Base-by-base conservation (phyloP, 2,888 invertebrate species). In the Lasioglossum oenotherae region DNA sequence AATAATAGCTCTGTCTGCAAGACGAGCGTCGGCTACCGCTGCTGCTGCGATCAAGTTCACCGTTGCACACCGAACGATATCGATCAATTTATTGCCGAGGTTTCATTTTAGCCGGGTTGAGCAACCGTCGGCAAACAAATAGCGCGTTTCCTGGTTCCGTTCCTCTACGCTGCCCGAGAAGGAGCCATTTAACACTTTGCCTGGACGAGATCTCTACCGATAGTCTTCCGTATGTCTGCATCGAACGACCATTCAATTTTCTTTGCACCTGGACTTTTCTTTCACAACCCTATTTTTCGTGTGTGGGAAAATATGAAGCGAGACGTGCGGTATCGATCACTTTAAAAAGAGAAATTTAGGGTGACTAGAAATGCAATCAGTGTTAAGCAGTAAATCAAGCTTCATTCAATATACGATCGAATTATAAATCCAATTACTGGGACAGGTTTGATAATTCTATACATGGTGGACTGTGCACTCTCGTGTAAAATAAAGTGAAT, bases 1-100 rank as follows among this genome's bases (percentile, higher is more conserved):
- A 76, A 76, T 46, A 76, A 76, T 46, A 46, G 44, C 64, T 38
- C 41, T 23, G 71, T 41, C 71, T n/a, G 71, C 41, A n/a, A 71
- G 71, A 69, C 69, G 74, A 69, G n/a, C 38, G 71, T n/a, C 71
- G n/a, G 41, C 12, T n/a, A 71, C 71, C 14, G 71, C n/a, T 38
- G 23, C 67, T 19, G 35, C 23, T 38, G 71, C n/a, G 71, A 71
- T 71, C 71, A n/a, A 53, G 73, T 69, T 69, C 38, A 69, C 69
- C 69, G 69, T 69, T 69, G 69, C 69, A 4, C 69, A 12, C 23
- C 38, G 35, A 19, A 57, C 38, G 69, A 69, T 69, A 38, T 38
- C 69, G 69, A 69, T 69, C 69, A 23, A 69, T 69, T 69, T 38
- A 69, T 38, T 23, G 38, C 38, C 69, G 23, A 38, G 35, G 4